Conservation (phyloP, 2,113 vertebrate genomes). For the human region DNA sequence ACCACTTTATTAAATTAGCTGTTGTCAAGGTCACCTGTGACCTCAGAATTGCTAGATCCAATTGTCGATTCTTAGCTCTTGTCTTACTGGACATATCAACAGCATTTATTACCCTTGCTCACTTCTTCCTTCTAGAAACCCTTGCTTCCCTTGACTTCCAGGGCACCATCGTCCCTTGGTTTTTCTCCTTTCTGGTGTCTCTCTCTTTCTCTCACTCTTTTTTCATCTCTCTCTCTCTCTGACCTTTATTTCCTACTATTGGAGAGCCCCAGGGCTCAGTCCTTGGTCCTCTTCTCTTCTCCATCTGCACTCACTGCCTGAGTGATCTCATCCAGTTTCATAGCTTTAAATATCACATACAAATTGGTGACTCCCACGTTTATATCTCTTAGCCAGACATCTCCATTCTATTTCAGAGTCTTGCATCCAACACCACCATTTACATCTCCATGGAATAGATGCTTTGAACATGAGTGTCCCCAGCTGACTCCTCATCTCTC, state of each 20-base stretch:
- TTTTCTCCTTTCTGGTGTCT: not conserved
- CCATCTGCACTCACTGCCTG: not conserved
- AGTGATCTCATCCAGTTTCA: not conserved
- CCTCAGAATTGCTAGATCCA: not conserved
- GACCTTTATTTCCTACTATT: not conserved
- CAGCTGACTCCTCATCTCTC: not conserved
- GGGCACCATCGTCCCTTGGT: fast-evolving
- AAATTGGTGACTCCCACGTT: not conserved
- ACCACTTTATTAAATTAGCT: not conserved
- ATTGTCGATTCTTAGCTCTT: too few species aligned
- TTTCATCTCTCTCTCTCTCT: not conserved
- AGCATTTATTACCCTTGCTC: not conserved
- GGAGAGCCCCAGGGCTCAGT: not conserved
- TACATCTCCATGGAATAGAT: not conserved
- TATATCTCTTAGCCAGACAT: not conserved
- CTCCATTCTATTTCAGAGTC: not conserved
- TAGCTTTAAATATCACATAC: not conserved
- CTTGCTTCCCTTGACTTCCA: not conserved
- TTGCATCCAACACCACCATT: not conserved
- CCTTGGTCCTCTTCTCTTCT: not conserved
- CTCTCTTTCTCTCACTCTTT: not conserved
- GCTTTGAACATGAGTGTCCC: not conserved
- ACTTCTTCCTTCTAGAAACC: not conserved
- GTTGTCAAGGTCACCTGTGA: not conserved
- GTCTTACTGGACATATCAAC: not conserved